Conservation (phyloP, 2,797 vertebrate species). For the Neosilurus hyrtlii region DNA sequence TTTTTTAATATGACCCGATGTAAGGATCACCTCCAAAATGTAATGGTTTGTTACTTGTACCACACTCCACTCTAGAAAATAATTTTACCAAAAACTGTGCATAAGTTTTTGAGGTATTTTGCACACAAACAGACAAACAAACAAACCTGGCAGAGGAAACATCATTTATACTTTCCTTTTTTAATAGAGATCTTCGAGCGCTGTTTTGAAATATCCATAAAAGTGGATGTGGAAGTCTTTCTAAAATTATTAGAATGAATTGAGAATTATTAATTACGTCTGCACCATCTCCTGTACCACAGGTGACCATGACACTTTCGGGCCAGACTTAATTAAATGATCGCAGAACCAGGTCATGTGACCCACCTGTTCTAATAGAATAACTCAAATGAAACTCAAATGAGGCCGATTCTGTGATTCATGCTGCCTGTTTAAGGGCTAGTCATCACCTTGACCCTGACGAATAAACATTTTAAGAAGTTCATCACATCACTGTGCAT, state of each 20-base stretch:
- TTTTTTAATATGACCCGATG: too few species aligned
- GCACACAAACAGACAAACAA: too few species aligned
- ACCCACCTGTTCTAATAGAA: background rate
- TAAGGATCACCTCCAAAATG: too few species aligned
- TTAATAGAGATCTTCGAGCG: background rate
- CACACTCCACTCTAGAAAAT: too few species aligned
- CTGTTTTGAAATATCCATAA: background rate
- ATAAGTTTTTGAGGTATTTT: too few species aligned
- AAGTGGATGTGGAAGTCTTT: background rate
- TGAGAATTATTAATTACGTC: background rate
- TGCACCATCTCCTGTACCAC: background rate
- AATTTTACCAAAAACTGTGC: too few species aligned
- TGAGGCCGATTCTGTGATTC: background rate
- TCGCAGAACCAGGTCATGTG: constrained; percentile 3
- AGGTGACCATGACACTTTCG: background rate
- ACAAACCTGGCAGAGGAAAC: too few species aligned
- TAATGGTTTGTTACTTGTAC: too few species aligned
- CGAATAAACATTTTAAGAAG: too few species aligned
- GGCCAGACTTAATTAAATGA: constrained; percentile 12
- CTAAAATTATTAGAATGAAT: background rate
- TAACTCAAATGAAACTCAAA: background rate
- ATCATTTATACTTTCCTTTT: background rate
- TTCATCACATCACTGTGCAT: background rate
- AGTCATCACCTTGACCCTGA: background rate
- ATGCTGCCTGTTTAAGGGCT: constrained; percentile 17